Conservation (phyloP, 1,140 invertebrate species). For the Rhopalosiphum maidis region DNA sequence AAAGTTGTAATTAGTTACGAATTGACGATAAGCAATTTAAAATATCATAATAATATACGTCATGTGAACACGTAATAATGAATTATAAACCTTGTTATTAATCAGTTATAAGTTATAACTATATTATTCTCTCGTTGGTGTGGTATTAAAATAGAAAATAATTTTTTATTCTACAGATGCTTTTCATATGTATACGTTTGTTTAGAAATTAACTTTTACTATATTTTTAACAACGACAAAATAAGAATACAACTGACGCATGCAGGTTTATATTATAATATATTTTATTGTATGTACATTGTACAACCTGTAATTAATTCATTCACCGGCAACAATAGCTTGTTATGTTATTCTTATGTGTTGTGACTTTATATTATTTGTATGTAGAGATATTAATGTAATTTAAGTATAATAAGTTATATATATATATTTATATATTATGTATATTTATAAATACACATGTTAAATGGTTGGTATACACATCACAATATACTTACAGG, state of each 20-base stretch:
- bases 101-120: not conserved
- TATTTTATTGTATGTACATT: not conserved
- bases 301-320: not conserved
- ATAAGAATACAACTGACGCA: too few species aligned
- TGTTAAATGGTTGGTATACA: not conserved
- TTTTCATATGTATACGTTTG: too few species aligned
- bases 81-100: not conserved
- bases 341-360: too few species aligned
- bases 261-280: too few species aligned
- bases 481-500: not conserved
- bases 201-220: too few species aligned
- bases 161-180: too few species aligned
- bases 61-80: not conserved
- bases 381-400: too few species aligned
- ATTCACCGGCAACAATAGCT: not conserved
- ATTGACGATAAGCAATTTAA: not conserved
- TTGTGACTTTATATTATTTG: too few species aligned
- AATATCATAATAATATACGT: not conserved
- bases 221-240: too few species aligned
- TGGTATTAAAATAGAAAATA: too few species aligned
- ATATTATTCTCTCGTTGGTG: not conserved
- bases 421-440: not conserved
- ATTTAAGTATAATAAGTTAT: not conserved
- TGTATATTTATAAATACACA: not conserved
- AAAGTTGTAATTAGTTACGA: not conserved